These are phyloP conservation scores for Arrhopalites spinosus DNA, from an alignment of 2,888 invertebrate species.

Conservation along the genomic window DNA sequence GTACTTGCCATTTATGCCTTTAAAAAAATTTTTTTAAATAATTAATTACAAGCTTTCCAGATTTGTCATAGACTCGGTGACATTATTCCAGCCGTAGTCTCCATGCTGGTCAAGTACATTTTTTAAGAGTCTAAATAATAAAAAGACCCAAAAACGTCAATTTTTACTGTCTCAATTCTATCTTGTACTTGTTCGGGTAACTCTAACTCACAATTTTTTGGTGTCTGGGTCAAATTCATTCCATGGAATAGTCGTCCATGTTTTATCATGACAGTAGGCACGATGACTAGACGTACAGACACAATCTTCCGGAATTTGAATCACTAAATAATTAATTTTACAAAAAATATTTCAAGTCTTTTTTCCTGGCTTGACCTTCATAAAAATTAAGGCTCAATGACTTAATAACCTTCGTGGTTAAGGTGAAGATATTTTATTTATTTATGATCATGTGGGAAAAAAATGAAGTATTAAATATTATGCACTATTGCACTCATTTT, in stretches of 20 bases:
- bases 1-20: no score
- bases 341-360: no score
- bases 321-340: background rate
- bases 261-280: background rate
- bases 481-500: no score
- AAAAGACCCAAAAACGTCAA: background rate
- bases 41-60: background rate
- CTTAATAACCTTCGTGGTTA: no score
- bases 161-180: no score
- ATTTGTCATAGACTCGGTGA: background rate
- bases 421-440: no score
- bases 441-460: no score
- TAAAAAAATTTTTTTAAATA: no score
- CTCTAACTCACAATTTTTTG: background rate
- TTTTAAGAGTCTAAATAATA: slow-evolving; percentile 11
- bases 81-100: slow-evolving; percentile 14
- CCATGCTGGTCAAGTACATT: slow-evolving; percentile 4
- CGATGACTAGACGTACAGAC: background rate
- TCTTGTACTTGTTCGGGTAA: no score
- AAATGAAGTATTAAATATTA: no score
- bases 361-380: no score
- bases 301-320: background rate
- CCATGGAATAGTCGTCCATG: slow-evolving; percentile 13
- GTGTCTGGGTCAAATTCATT: slow-evolving; percentile 1
- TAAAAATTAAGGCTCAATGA: no score